Evolutionary conservation across 2,113 vertebrate genomes (phyloP), one percentile per base, ranked within the genome.

Genomic region (Chrysemys picta): DNA sequence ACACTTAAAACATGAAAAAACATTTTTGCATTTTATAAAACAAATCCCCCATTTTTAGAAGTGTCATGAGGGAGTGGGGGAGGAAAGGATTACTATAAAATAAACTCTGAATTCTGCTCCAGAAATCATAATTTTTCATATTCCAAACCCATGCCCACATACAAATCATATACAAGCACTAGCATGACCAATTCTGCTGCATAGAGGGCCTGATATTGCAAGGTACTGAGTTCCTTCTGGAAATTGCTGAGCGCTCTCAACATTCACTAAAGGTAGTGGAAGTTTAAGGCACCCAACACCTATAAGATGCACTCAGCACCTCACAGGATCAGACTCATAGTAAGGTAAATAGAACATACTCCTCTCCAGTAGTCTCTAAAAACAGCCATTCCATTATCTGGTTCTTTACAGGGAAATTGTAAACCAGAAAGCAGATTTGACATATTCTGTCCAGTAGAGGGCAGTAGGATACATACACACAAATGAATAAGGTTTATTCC

Each of bases 391-490:
- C 50, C 96, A 45, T 89, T 27, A n/a, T 72, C 1, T 82, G 82
- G 80, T 31, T 42, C 38, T 11, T 0, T 5, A n/a, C 72, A 90
- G 1, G 52, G 29, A 11, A 12, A 5, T 29, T 4, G 59, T 57
- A 29, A 89, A 83, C 42, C 12, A 0, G 2, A 82, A 27, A 24
- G 62, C 49, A 0, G 3, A 19, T 29, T 49, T 92, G 93, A 81
- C 83, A 0, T 57, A 47, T 93, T 96, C n/a, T 82, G 88, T 27
- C 97, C 98, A 97, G 98, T 91, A 98, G 98, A 98, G 98, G 98
- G 98, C 98, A 98, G 91, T 97, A 94, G 95, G 93, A 96, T 31
- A 94, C 87, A 0, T 53, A 4, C 87, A 49, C 83, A 47, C 27
- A 76, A n/a, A 19, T 2, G 2, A n/a, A 0, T 8, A 29, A 0